Conservation (phyloP, 2,888 invertebrate species). For the Trachelus iudaicus region DNA sequence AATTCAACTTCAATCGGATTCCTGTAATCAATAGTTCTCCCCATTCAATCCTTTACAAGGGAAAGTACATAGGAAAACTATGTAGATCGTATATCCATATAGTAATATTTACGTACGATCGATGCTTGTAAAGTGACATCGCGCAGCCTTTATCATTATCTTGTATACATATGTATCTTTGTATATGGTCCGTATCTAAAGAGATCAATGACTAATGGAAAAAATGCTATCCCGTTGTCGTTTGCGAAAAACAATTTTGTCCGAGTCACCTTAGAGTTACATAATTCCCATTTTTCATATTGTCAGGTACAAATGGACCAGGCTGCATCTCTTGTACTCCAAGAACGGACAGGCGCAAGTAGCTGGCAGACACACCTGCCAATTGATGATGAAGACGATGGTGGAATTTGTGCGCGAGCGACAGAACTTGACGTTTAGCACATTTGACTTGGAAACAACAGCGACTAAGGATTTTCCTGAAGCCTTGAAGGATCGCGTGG, state of each 20-base stretch:
- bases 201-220: not conserved
- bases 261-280: not conserved
- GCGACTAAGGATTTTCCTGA: conserved; percentile 50
- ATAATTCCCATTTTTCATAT: not conserved
- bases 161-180: not conserved
- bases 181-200: not conserved
- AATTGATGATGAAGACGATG: conserved; percentile 79
- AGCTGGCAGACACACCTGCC: conserved; percentile 80
- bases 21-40: not conserved
- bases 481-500: conserved; percentile 66
- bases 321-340: conserved; percentile 80
- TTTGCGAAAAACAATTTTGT: not conserved
- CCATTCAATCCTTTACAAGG: not conserved
- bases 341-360: conserved; percentile 75
- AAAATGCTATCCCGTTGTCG: not conserved
- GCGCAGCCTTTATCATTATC: not conserved
- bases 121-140: not conserved
- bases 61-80: not conserved
- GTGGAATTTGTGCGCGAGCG: conserved; percentile 70
- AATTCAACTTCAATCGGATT: not conserved
- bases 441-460: conserved; percentile 72
- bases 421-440: conserved; percentile 66
- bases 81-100: not conserved
- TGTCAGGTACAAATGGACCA: conserved; percentile 78
- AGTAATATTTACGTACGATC: not conserved